phyloP scores from a whole-genome alignment of 2,113 vertebrate genomes.

The Zapus hudsonius region DNA sequence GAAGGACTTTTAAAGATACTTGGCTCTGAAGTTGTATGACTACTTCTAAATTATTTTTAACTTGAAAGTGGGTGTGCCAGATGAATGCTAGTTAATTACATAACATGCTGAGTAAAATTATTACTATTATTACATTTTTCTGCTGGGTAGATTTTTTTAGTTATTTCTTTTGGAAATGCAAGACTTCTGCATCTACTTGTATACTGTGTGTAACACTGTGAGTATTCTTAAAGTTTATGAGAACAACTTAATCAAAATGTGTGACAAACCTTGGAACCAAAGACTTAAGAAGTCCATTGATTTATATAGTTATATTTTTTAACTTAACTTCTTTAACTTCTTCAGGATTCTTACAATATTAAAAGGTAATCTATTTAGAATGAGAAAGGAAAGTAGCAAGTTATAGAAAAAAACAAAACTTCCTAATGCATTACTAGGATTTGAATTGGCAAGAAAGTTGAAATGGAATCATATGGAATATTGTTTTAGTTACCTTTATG shows the following conservation, averaged over 20 bases:
- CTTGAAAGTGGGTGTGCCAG: conserved; percentile 8
- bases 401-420: not conserved
- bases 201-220: not conserved
- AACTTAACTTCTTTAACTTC: conserved; percentile 46
- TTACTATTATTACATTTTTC: conserved; percentile 16
- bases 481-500: too few species aligned
- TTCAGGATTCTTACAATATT: not conserved
- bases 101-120: not conserved
- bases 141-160: not conserved
- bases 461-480: not conserved
- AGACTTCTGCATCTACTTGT: not conserved
- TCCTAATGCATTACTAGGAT: not conserved
- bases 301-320: not conserved
- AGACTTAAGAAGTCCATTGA: not conserved
- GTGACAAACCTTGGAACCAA: not conserved
- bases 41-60: conserved; percentile 33
- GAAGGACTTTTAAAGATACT: not conserved
- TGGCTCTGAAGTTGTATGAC: not conserved
- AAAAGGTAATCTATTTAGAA: not conserved
- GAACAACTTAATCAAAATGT: not conserved
- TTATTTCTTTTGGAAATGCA: not conserved
- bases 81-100: conserved; percentile 6
- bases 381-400: not conserved
- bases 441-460: not conserved
- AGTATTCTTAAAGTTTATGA: not conserved